These are phyloP conservation scores for Neodon shergylaensis DNA, from an alignment of 2,113 vertebrate genomes.

Conservation along the genomic window DNA sequence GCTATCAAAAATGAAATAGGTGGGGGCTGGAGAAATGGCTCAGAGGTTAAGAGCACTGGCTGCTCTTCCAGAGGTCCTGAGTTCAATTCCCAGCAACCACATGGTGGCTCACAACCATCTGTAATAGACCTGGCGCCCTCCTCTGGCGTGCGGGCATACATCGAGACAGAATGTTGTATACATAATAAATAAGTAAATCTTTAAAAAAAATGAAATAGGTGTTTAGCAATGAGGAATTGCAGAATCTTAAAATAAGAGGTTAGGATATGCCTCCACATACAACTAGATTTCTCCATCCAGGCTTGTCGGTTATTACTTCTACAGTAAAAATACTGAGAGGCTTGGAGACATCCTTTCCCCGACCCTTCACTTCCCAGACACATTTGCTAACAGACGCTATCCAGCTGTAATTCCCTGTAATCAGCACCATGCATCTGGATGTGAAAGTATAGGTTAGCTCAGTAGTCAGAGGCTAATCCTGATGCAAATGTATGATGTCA, in stretches of 20 bases:
- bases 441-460: conserved; percentile 3
- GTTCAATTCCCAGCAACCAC: no score
- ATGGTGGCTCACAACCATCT: no score
- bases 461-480: neutral
- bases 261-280: neutral
- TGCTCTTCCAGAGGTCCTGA: no score
- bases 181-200: no score
- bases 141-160: no score
- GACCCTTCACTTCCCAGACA: neutral
- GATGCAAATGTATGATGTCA: neutral
- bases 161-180: no score
- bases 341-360: neutral
- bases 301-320: neutral
- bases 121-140: no score
- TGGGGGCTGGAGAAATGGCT: no score
- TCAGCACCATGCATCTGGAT: neutral
- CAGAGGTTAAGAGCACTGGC: no score
- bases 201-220: conserved; percentile 30
- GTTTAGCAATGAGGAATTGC: neutral
- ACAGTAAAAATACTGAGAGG: neutral
- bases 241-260: conserved; percentile 10
- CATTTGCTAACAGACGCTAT: neutral
- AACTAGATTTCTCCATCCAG: neutral
- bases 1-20: conserved; percentile 13
- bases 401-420: neutral